Conservation (phyloP, 2,797 vertebrate species). For the Pachyuromys duprasi region DNA sequence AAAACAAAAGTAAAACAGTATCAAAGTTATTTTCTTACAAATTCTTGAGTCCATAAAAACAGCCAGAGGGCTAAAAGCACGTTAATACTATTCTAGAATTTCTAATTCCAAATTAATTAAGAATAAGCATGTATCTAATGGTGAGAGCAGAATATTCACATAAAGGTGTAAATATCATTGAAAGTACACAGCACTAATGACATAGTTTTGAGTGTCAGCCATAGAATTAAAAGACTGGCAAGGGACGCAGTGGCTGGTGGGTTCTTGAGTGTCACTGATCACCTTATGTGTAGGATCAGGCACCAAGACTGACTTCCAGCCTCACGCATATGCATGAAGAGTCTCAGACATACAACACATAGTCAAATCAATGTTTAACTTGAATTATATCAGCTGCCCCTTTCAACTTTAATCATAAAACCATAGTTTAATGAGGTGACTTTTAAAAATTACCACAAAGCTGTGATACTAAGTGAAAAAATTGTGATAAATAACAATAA, state of each 20-base stretch:
- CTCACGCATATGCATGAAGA: background rate
- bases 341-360: background rate
- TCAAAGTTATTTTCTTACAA: conserved; percentile 31
- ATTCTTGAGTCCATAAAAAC: background rate
- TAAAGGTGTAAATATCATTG: background rate
- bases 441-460: too few relatives aligned
- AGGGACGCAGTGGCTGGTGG: background rate
- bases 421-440: background rate
- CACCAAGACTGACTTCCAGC: background rate
- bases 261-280: background rate
- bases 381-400: background rate
- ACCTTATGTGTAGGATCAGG: background rate
- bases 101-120: background rate
- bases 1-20: conserved; percentile 33
- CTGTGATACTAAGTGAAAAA: too few relatives aligned
- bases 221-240: background rate
- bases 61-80: background rate
- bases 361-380: background rate
- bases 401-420: background rate
- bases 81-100: background rate
- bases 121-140: background rate
- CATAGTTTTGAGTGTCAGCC: background rate
- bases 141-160: background rate
- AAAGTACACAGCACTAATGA: background rate
- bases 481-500: too few relatives aligned